A percentile compares a stretch with the other conserved stretches of the same genome.
Conservation (phyloP, 2,888 invertebrate species). For the Epirrhoe alternata region DNA sequence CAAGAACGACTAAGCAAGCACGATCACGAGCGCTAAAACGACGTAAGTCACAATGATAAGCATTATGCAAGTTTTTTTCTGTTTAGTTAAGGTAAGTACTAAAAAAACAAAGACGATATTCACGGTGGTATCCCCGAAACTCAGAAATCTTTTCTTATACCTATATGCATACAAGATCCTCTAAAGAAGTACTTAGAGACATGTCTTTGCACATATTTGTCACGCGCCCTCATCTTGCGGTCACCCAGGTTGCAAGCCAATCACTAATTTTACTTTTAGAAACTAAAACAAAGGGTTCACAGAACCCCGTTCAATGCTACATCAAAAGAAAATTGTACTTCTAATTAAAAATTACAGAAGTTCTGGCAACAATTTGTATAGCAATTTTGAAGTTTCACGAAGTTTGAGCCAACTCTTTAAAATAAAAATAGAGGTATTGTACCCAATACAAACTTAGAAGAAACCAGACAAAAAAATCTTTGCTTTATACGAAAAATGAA, state of each 20-base stretch:
- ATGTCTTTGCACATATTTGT: no score
- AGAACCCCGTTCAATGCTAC: slow-evolving; percentile 59
- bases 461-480: background rate
- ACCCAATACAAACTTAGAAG: background rate
- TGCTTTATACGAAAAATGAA: background rate
- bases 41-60: slow-evolving; percentile 1
- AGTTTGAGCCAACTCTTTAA: background rate
- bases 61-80: no score
- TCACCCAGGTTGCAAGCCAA: background rate
- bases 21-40: no score
- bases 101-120: no score
- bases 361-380: slow-evolving; percentile 18
- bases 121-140: no score
- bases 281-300: background rate
- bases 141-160: no score
- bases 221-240: background rate
- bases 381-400: slow-evolving; percentile 7
- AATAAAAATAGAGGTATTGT: slow-evolving; percentile 1
- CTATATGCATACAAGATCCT: no score
- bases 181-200: no score
- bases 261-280: background rate
- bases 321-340: slow-evolving; percentile 49
- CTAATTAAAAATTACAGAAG: slow-evolving; percentile 22
- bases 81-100: no score
- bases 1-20: no score